phyloP scores from a whole-genome alignment of 1,140 invertebrate species.

The Vanessa tameamea region DNA sequence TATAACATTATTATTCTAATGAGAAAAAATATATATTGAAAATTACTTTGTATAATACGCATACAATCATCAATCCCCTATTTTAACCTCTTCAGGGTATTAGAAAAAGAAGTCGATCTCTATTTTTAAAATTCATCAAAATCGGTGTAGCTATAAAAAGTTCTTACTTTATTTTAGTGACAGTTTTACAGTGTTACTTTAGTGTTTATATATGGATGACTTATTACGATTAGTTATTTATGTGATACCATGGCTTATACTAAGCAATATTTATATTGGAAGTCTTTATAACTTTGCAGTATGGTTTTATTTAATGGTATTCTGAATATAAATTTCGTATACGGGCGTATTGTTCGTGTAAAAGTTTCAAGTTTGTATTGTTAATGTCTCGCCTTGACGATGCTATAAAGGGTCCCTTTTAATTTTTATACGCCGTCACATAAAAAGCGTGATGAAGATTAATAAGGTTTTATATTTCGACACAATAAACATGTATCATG shows the following conservation, averaged over 20 bases:
- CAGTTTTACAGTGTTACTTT: too few relatives aligned
- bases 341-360: constrained; percentile 37
- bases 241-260: background rate
- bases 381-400: constrained; percentile 22
- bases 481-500: background rate
- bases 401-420: constrained; percentile 23
- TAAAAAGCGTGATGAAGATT: constrained; percentile 21
- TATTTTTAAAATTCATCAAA: too few relatives aligned
- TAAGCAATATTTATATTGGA: background rate
- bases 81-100: too few relatives aligned
- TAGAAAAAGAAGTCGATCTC: too few relatives aligned
- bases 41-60: too few relatives aligned
- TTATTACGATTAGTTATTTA: background rate
- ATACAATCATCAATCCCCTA: too few relatives aligned
- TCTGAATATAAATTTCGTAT: constrained; percentile 32
- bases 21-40: too few relatives aligned
- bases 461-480: constrained; percentile 19
- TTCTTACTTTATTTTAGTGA: too few relatives aligned
- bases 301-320: constrained; percentile 15
- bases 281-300: constrained; percentile 8
- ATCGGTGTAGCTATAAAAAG: too few relatives aligned
- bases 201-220: too few relatives aligned
- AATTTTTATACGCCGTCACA: constrained; percentile 26
- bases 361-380: constrained; percentile 29
- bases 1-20: too few relatives aligned